Base-by-base conservation (phyloP, 2,888 invertebrate genomes). In the Acholoe squamosa region DNA sequence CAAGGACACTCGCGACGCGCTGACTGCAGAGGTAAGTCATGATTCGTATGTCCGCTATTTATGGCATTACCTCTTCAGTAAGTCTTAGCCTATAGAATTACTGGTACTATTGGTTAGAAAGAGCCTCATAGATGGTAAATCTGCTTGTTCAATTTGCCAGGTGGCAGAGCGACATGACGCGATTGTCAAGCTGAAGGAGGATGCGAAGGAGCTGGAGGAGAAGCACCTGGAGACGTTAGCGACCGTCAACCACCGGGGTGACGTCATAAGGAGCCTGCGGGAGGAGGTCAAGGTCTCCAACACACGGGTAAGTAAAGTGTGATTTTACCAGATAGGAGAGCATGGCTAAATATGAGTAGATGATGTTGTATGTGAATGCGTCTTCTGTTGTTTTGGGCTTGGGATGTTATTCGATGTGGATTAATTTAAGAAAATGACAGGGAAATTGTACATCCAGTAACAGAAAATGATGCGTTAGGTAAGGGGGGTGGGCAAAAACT, bases 1-100 rank as follows among this genome's bases (percentile, higher is more conserved):
- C 19, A 95, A 95, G 92, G 95, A 95, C 90, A 95, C 95, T 0
- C 91, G 95, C 89, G 95, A 95, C 91, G 93, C 94, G 43, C 93
- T 95, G 34, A 94, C 95, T n/a, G 92, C 94, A 71, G 95, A 95
- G 94, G 95, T 95, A 92, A 91, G 93, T 89, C 12, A 16, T n/a
- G n/a, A n/a, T n/a, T 19, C 54, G 12, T 19, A 61, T 22, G 43
- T 22, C n/a, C 22, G 61, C 61, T 56, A 56, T 56, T 56, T 56
- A 19, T 22, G n/a, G n/a, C n/a, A n/a, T n/a, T n/a, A n/a, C n/a
- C n/a, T n/a, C n/a, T n/a, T n/a, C n/a, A n/a, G n/a, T n/a, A n/a
- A n/a, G n/a, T n/a, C n/a, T n/a, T n/a, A n/a, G n/a, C n/a, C n/a
- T n/a, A n/a, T n/a, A n/a, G n/a, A n/a, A n/a, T n/a, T n/a, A n/a